Evolutionary conservation across 2,888 invertebrate species (phyloP), one percentile per base, ranked within the genome.

Genomic region (Epinotia demarniana): DNA sequence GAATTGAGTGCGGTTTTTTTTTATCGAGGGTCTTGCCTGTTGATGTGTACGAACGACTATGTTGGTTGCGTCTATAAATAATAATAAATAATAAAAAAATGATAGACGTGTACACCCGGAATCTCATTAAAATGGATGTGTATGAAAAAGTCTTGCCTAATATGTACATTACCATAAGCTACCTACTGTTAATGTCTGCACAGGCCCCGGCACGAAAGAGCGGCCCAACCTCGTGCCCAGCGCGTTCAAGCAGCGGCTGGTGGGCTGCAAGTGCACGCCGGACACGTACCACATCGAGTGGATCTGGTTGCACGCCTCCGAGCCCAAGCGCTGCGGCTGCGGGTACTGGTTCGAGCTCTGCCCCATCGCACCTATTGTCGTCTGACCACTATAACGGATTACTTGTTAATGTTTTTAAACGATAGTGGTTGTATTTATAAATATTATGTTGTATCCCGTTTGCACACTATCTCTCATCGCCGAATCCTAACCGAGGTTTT

Each of bases 141-240:
- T 16, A 49, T 49, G 49, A 16, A 49, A 0, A 27, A 1, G 2
- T 16, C 49, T 49, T 16, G 16, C 4, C 16, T 49, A 49, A 1
- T 4, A 13, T 43, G 43, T 27, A 27, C 23, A 5, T 11, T 43
- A 43, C 9, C 8, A 5, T 11, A 4, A 4, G 1, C 53, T 53
- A 0, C 12, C 53, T 55, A 55, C 18, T 18, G 12, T 11, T 23
- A 60, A 23, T 39, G 12, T 27, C 16, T 64, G 11, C 49, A 1
- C 70, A 94, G 94, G 96, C 11, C 92, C 92, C 0, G 96, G 97
- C 66, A 96, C 97, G 16, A 94, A 95, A 80, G 96, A 95, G 66
- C 89, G 95, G 46, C 97, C 97, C 0, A 97, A 96, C 81, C 83
- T 96, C 79, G 95, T 98, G 63, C 96, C 97, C n/a, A 97, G 97